Conservation (phyloP, 2,113 vertebrate genomes). For the Eudyptes chrysolophus region DNA sequence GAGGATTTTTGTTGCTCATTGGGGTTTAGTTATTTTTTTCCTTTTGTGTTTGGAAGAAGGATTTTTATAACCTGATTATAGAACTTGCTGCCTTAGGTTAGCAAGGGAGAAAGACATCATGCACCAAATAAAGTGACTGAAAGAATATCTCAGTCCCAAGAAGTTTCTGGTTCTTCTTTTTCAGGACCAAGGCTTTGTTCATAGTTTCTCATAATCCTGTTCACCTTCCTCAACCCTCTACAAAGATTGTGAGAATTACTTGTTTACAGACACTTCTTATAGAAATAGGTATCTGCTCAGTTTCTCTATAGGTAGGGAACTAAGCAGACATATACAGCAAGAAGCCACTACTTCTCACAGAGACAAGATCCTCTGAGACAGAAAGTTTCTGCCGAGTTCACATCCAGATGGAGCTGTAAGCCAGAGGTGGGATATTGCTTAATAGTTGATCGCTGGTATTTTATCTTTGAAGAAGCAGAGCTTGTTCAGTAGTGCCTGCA, state of each 20-base stretch:
- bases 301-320: neutral
- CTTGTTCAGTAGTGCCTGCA: neutral
- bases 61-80: neutral
- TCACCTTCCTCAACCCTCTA: neutral
- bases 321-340: neutral
- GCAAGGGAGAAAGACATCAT: neutral
- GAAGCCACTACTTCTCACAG: neutral
- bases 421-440: neutral
- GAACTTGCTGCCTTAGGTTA: neutral
- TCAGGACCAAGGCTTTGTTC: neutral
- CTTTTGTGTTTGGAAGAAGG: neutral
- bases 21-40: neutral
- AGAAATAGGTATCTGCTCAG: neutral
- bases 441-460: accelerated
- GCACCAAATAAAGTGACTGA: neutral
- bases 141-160: neutral
- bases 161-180: neutral
- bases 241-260: neutral
- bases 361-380: neutral
- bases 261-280: neutral
- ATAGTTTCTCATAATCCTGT: neutral
- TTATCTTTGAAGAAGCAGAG: neutral
- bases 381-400: neutral
- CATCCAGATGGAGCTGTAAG: neutral
- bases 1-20: neutral